Conservation (phyloP, 2,888 invertebrate genomes). For the Acrobasis suavella region DNA sequence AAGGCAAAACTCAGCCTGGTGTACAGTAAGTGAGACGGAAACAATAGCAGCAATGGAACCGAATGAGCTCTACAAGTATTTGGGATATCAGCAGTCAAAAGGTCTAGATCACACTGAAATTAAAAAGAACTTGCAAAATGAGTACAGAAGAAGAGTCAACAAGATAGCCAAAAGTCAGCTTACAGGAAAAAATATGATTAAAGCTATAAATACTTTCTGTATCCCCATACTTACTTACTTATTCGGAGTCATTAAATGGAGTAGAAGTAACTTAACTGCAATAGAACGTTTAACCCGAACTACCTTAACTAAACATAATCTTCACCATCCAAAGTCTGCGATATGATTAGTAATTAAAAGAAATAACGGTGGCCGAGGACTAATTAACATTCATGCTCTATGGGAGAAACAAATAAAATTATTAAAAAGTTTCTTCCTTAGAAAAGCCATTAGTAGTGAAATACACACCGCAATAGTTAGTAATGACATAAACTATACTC, state of each 20-base stretch:
- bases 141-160: background rate
- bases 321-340: background rate
- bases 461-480: background rate
- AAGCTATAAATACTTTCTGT: too few relatives aligned
- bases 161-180: background rate
- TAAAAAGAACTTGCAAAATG: background rate
- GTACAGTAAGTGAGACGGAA: background rate
- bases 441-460: background rate
- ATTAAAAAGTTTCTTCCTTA: background rate
- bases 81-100: slow-evolving; percentile 1
- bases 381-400: too few relatives aligned
- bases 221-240: too few relatives aligned
- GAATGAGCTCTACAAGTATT: background rate
- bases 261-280: too few relatives aligned
- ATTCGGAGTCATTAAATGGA: too few relatives aligned
- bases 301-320: background rate
- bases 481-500: too few relatives aligned
- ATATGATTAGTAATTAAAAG: too few relatives aligned
- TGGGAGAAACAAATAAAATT: background rate
- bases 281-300: too few relatives aligned
- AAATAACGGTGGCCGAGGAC: too few relatives aligned
- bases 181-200: too few relatives aligned
- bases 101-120: background rate
- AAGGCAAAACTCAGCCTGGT: background rate
- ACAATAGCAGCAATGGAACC: slow-evolving; percentile 5